Evolutionary conservation across 2,113 vertebrate species (phyloP), one percentile per base, ranked within the genome.

Genomic region (Cisticola juncidis): DNA sequence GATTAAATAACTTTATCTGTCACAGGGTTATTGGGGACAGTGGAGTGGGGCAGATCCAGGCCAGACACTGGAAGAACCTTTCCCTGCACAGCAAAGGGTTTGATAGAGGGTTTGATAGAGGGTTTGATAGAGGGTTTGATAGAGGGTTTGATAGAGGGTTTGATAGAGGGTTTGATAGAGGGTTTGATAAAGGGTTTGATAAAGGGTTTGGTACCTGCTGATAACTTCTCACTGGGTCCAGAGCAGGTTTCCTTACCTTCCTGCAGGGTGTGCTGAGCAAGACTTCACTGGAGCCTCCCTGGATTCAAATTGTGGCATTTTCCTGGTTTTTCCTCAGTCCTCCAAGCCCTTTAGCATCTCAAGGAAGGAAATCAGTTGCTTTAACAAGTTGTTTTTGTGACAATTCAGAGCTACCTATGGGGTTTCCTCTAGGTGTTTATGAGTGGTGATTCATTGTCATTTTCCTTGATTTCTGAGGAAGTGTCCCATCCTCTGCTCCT

Each of bases 371-470:
- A 72, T 36, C 2, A 4, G 16, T 71, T 68, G 42, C 36, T 80
- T 42, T 72, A 62, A 36, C 31, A 26, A 36, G n/a, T 12, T 6
- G 15, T 4, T 71, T 71, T 69, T 11, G 33, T 78, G 47, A 57
- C 82, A 26, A 1, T 73, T 60, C 50, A 1, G 5, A 81, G 23
- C 11, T 44, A 14, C 31, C n/a, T 12, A 0, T 36, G 9, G 8
- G 17, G 25, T 90, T 79, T 82, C 25, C 58, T 50, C 28, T n/a
- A 9, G 42, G 4, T 54, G 47, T 28, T 33, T 36, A 5, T 14
- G 22, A 51, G 58, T 60, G 24, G 9, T 44, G 64, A 36, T 54
- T 79, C 21, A 7, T 14, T 53, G 38, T 28, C 25, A 9, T 69
- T 90, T 15, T 66, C 51, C 15, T 10, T 35, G 26, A 10, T 65